These are phyloP conservation scores for Pipa parva DNA, from an alignment of 2,113 vertebrate species.

Conservation along the genomic window DNA sequence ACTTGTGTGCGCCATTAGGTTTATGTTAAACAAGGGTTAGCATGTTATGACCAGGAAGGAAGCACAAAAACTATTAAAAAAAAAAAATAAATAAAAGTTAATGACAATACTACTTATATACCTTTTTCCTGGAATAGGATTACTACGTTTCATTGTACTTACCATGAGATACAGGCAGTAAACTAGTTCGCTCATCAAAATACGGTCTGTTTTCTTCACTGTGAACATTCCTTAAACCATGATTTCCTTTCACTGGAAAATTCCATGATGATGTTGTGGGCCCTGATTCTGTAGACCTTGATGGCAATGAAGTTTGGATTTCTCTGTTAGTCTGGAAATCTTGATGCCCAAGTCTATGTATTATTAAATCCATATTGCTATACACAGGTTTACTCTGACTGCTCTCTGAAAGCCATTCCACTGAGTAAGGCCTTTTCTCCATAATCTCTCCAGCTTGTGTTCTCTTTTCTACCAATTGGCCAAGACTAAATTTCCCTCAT, in stretches of 20 bases:
- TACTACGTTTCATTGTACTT: too few relatives aligned
- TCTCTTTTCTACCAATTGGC: not conserved
- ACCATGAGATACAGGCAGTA: not conserved
- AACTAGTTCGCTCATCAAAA: not conserved
- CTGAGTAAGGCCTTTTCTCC: slow-evolving; percentile 59
- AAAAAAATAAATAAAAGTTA: too few relatives aligned
- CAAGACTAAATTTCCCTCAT: not conserved
- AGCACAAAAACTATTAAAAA: too few relatives aligned
- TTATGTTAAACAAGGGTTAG: too few relatives aligned
- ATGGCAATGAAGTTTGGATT: not conserved
- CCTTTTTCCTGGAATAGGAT: too few relatives aligned
- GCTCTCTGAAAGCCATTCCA: slow-evolving; percentile 78
- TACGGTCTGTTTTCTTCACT: not conserved
- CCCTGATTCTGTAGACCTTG: not conserved
- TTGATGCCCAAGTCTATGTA: not conserved
- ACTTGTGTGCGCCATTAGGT: too few relatives aligned
- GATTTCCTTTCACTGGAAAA: slow-evolving; percentile 9
- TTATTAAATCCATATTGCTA: slow-evolving; percentile 7
- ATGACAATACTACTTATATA: too few relatives aligned
- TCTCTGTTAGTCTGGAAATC: not conserved
- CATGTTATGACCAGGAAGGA: too few relatives aligned
- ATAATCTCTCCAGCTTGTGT: not conserved
- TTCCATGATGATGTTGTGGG: not conserved
- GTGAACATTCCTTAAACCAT: not conserved
- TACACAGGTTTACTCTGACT: slow-evolving; percentile 29